Evolutionary conservation across 2,797 vertebrate genomes (phyloP).

Genomic region (Paratrypauchen microcephalus): DNA sequence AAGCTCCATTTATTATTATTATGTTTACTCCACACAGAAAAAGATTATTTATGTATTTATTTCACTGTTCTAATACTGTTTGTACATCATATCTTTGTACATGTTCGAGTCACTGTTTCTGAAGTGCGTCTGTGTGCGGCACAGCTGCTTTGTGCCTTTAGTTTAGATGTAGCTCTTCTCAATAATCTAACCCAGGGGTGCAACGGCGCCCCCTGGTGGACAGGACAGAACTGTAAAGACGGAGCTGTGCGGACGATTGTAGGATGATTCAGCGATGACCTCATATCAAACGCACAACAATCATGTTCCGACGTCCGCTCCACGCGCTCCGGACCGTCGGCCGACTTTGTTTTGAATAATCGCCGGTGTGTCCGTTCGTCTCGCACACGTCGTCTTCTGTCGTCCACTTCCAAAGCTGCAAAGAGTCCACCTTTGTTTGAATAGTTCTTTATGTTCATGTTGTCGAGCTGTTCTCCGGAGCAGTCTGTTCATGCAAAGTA

Average conservation of each 20-base stretch:
- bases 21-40: slow-evolving; percentile 53
- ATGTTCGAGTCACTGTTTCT: slow-evolving; percentile 54
- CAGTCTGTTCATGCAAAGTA: slow-evolving; percentile 66
- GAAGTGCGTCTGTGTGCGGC: slow-evolving; percentile 26
- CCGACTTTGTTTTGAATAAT: too few species aligned
- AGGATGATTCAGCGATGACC: neutral
- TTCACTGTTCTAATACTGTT: slow-evolving; percentile 55
- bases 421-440: slow-evolving; percentile 25
- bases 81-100: slow-evolving; percentile 61
- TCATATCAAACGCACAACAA: neutral
- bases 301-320: neutral
- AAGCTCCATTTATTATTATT: neutral
- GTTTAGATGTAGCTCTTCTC: neutral
- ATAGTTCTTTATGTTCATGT: slow-evolving; percentile 44
- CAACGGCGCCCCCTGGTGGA: neutral
- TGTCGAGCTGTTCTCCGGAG: slow-evolving; percentile 60
- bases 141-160: slow-evolving; percentile 30
- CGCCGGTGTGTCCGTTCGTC: too few species aligned
- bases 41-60: slow-evolving; percentile 58
- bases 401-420: slow-evolving; percentile 46
- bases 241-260: neutral
- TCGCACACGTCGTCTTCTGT: neutral
- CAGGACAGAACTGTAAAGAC: neutral
- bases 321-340: too few species aligned
- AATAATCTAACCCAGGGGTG: neutral